Conservation (phyloP, 1,140 invertebrate species). For the Drosophila paulistorum region DNA sequence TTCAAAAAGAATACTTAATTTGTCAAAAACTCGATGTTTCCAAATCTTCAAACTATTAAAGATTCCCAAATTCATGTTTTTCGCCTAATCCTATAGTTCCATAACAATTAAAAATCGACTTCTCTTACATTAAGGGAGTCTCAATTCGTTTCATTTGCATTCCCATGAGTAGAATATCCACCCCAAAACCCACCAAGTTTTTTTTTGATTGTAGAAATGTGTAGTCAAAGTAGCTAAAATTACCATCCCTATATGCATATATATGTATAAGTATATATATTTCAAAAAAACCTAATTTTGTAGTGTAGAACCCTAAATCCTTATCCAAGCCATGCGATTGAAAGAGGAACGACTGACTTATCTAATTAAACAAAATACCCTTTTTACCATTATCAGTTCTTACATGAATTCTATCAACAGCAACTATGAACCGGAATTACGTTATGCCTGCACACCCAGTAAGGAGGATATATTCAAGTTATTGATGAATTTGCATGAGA, state of each 20-base stretch:
- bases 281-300: not conserved
- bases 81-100: too few species aligned
- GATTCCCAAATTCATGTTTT: too few species aligned
- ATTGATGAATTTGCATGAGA: slow-evolving; percentile 85
- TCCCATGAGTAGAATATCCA: not conserved
- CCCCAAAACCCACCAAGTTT: not conserved
- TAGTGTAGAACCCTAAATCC: slow-evolving; percentile 6
- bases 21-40: too few species aligned
- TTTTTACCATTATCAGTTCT: slow-evolving; percentile 79
- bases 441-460: slow-evolving; percentile 85
- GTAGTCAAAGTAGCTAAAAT: not conserved
- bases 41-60: too few species aligned
- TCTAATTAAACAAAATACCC: slow-evolving; percentile 66
- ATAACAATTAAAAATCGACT: too few species aligned
- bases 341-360: slow-evolving; percentile 58
- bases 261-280: not conserved
- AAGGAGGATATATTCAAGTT: slow-evolving; percentile 86
- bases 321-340: slow-evolving; percentile 31
- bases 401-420: slow-evolving; percentile 81
- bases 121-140: too few species aligned
- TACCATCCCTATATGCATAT: not conserved
- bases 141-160: not conserved
- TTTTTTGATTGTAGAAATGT: not conserved
- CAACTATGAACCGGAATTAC: slow-evolving; percentile 85
- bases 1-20: too few species aligned